Evolutionary conservation across 2,888 invertebrate species (phyloP).

Genomic region (Drosophila nr. medialis): DNA sequence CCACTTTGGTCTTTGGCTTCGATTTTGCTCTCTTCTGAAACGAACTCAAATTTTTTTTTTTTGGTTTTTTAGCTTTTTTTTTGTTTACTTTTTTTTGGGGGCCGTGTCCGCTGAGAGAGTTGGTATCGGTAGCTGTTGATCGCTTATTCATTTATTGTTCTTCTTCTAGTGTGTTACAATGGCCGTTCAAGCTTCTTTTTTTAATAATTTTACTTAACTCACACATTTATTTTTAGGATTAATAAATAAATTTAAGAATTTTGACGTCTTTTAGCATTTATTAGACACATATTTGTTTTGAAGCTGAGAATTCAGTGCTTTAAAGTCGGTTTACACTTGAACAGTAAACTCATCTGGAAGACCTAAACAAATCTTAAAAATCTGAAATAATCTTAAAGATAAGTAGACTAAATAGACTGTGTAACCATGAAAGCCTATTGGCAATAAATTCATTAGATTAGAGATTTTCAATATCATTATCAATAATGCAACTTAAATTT

Average conservation of each 20-base stretch:
- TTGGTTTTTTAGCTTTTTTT: neutral
- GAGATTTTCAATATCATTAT: neutral
- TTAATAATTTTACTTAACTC: neutral
- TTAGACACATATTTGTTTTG: neutral
- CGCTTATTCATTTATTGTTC: conserved; percentile 4
- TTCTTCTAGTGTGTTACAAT: neutral
- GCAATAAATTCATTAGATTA: neutral
- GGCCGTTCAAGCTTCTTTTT: neutral
- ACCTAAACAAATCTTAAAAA: neutral
- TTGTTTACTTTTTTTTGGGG: neutral
- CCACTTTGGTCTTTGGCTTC: conserved; percentile 25
- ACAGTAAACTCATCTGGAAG: neutral
- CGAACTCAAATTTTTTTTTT: neutral
- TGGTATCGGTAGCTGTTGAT: conserved; percentile 17
- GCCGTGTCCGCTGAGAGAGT: neutral
- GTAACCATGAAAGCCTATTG: too few species aligned
- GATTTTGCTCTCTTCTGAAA: conserved; percentile 12
- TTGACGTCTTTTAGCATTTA: neutral
- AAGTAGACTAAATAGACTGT: neutral
- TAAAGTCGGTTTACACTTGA: neutral
- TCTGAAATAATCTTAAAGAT: neutral
- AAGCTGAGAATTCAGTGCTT: neutral
- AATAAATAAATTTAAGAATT: neutral
- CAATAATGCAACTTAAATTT: neutral
- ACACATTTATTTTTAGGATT: neutral